phyloP scores from a whole-genome alignment of 2,888 invertebrate species.

The Anthrax anthrax region DNA sequence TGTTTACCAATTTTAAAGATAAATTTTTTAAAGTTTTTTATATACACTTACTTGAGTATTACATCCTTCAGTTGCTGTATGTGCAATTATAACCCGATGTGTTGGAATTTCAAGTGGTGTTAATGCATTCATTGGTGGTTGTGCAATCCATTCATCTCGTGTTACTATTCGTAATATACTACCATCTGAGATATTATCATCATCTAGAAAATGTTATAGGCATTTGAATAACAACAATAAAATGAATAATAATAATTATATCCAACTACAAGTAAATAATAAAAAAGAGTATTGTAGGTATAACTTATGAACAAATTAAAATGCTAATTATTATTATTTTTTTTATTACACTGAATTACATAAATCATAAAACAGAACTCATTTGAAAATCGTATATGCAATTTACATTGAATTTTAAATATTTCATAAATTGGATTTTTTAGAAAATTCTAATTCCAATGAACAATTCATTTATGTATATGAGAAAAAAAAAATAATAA shows the following conservation, averaged over 20 bases:
- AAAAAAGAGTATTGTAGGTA: neutral
- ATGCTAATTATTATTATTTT: too few species aligned
- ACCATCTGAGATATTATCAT: conserved; percentile 13
- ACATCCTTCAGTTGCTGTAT: conserved; percentile 1
- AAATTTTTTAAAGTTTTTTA: too few species aligned
- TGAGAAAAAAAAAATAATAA: too few species aligned
- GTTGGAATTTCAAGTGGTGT: conserved; percentile 28
- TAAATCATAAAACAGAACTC: too few species aligned
- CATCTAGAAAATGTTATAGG: conserved; percentile 11
- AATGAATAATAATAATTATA: neutral
- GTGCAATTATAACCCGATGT: conserved; percentile 1
- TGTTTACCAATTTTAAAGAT: too few species aligned
- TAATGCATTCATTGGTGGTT: conserved; percentile 37
- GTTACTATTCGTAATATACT: conserved; percentile 41
- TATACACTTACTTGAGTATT: neutral
- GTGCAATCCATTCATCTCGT: conserved; percentile 47
- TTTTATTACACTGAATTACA: too few species aligned
- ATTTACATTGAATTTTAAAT: too few species aligned
- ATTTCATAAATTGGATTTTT: too few species aligned
- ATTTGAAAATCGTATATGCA: too few species aligned
- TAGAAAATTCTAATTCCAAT: too few species aligned
- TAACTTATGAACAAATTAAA: neutral
- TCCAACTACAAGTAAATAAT: neutral
- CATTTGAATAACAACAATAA: neutral
- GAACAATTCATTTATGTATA: too few species aligned